These are phyloP conservation scores for Enteromius radiatus DNA, from an alignment of 2,797 vertebrate species.

Conservation along the genomic window DNA sequence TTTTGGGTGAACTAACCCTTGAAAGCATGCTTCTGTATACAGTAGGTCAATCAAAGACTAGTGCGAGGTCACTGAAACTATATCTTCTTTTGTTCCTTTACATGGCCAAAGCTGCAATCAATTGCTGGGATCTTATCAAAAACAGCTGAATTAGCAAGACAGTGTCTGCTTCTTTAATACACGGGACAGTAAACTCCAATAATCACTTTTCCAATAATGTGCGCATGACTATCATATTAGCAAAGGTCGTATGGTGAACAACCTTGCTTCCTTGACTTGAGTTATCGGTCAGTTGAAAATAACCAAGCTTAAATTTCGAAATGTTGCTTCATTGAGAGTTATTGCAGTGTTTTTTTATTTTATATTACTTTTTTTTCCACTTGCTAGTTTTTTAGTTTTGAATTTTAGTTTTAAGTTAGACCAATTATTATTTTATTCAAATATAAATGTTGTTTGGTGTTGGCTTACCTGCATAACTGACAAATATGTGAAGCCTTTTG, in stretches of 20 bases:
- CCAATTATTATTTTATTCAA: too few relatives aligned
- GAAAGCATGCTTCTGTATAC: background rate
- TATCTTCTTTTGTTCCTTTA: background rate
- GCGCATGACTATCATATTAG: conserved; percentile 22
- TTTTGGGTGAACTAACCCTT: background rate
- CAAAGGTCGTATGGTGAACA: conserved; percentile 6
- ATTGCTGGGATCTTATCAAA: background rate
- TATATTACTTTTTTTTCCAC: too few relatives aligned
- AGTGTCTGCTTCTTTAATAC: background rate
- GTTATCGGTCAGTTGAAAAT: background rate
- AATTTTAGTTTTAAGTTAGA: background rate
- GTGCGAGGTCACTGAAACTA: background rate
- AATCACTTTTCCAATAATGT: conserved; percentile 28
- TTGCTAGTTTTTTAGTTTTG: background rate
- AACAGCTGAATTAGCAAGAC: conserved; percentile 27
- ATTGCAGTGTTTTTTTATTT: background rate
- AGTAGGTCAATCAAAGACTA: conserved; percentile 1
- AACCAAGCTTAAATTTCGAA: background rate
- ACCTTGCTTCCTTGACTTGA: conserved; percentile 1
- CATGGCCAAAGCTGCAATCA: background rate
- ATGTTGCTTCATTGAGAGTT: background rate
- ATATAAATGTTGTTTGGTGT: background rate
- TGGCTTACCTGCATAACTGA: background rate
- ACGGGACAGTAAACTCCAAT: background rate
- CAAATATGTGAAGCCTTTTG: background rate